A percentile compares a stretch with the other conserved stretches of the same genome.
Conservation (phyloP, 2,797 vertebrate genomes). For the Pygocentrus nattereri region DNA sequence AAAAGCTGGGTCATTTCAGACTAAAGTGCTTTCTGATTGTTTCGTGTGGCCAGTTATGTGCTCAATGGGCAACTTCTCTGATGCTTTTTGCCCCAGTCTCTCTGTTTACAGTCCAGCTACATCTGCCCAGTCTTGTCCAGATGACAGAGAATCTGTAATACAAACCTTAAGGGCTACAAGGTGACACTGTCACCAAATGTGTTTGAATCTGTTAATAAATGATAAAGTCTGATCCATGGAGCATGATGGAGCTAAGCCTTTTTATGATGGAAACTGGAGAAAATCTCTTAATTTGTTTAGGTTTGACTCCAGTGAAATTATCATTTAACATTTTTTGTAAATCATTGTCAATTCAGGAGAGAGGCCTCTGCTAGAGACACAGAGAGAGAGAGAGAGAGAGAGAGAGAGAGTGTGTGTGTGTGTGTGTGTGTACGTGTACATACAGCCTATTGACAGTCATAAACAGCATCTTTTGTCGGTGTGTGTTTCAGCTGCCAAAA, state of each 20-base stretch:
- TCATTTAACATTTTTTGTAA: not conserved
- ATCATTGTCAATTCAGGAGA: not conserved
- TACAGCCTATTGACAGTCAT: slow-evolving; percentile 12
- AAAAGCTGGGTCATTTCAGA: not conserved
- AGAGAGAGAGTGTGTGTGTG: slow-evolving; percentile 26
- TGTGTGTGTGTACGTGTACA: slow-evolving; percentile 13
- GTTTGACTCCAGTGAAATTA: not conserved
- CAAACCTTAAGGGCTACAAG: slow-evolving; percentile 55
- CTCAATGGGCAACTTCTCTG: slow-evolving; percentile 13
- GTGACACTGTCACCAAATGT: slow-evolving; percentile 38
- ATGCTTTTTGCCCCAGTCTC: slow-evolving; percentile 32
- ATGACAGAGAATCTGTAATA: slow-evolving; percentile 45
- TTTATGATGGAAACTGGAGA: not conserved
- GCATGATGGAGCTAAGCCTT: not conserved
- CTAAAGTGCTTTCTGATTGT: not conserved
- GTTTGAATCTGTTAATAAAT: slow-evolving; percentile 9
- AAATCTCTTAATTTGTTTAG: not conserved
- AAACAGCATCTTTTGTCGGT: slow-evolving; percentile 61
- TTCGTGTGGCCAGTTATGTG: not conserved
- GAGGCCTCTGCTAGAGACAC: not conserved
- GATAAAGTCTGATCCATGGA: not conserved
- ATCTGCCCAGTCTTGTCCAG: slow-evolving; percentile 48
- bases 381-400: too few species aligned
- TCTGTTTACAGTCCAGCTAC: slow-evolving; percentile 56
- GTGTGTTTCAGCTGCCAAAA: slow-evolving; percentile 66